Evolutionary conservation across 2,797 vertebrate species (phyloP).

Genomic region (Pseudopleuronectes americanus): DNA sequence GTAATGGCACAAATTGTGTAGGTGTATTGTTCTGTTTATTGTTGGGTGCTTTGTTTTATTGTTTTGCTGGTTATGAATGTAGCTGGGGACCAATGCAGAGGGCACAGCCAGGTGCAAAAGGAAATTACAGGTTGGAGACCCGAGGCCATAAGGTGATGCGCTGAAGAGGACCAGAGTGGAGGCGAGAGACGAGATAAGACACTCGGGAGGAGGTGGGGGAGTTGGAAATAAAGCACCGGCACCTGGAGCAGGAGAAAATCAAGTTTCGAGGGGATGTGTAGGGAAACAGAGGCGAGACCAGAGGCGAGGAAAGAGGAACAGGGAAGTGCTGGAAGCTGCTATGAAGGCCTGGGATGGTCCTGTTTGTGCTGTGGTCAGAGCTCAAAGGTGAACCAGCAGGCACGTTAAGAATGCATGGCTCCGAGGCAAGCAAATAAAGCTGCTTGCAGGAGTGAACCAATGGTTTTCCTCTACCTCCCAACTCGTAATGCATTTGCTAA

Average conservation of each 20-base stretch:
- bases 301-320: conserved; percentile 50
- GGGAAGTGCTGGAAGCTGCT: conserved; percentile 48
- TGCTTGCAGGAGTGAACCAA: conserved; percentile 17
- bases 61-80: conserved; percentile 31
- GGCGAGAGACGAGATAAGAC: conserved; percentile 53
- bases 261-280: conserved; percentile 56
- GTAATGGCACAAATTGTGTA: conserved; percentile 14
- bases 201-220: conserved; percentile 22
- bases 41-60: conserved; percentile 40
- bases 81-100: conserved; percentile 21
- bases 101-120: conserved; percentile 17
- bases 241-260: conserved; percentile 24
- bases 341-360: conserved; percentile 40
- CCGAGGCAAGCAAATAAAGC: conserved; percentile 24
- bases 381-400: conserved; percentile 62
- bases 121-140: conserved; percentile 66
- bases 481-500: conserved; percentile 34
- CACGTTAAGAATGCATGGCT: conserved; percentile 53
- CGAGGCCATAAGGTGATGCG: conserved; percentile 53
- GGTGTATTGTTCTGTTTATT: conserved; percentile 23
- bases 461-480: conserved; percentile 24
- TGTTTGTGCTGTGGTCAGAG: conserved; percentile 42
- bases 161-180: conserved; percentile 29
- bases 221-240: conserved; percentile 28
- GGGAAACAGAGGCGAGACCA: conserved; percentile 57